Percentiles rank a stretch among this genome's conserved stretches.
Evolutionary conservation across 2,888 invertebrate genomes (phyloP).

Genomic region (Drosophila kuntzei): DNA sequence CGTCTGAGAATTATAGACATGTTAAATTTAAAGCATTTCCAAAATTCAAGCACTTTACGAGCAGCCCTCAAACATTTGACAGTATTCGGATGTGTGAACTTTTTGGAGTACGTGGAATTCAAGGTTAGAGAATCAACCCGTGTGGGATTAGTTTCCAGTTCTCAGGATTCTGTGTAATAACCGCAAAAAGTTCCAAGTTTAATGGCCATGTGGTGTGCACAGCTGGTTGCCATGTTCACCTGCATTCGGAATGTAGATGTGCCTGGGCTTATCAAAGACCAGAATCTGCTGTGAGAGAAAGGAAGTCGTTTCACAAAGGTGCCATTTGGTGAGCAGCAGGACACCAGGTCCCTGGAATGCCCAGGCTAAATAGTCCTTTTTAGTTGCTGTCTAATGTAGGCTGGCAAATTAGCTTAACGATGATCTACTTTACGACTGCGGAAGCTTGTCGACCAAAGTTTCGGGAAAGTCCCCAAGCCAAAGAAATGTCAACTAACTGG

Average conservation of each 20-base stretch:
- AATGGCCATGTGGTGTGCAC: constrained; percentile 32
- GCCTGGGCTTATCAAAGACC: constrained; percentile 5
- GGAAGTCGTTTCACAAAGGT: constrained; percentile 31
- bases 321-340: constrained; percentile 35
- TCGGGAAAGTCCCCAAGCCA: constrained; percentile 1
- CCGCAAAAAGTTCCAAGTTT: constrained; percentile 33
- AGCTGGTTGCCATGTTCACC: constrained; percentile 21
- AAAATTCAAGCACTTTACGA: constrained; percentile 13
- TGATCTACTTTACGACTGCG: constrained; percentile 51
- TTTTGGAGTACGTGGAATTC: constrained; percentile 28
- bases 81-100: constrained; percentile 3
- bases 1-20: background rate
- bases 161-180: constrained; percentile 27
- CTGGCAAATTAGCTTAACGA: constrained; percentile 58
- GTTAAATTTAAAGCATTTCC: constrained; percentile 22
- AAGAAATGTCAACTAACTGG: background rate
- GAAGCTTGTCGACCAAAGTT: constrained; percentile 25
- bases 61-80: constrained; percentile 13
- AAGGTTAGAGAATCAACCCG: constrained; percentile 20
- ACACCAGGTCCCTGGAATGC: background rate
- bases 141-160: constrained; percentile 17
- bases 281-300: background rate
- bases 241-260: constrained; percentile 10
- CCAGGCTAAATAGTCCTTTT: constrained; percentile 33
- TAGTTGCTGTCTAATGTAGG: constrained; percentile 31